A percentile compares a stretch with the other conserved stretches of the same genome.
phyloP scores from a whole-genome alignment of 2,113 vertebrate species.

The Rutilus rutilus region DNA sequence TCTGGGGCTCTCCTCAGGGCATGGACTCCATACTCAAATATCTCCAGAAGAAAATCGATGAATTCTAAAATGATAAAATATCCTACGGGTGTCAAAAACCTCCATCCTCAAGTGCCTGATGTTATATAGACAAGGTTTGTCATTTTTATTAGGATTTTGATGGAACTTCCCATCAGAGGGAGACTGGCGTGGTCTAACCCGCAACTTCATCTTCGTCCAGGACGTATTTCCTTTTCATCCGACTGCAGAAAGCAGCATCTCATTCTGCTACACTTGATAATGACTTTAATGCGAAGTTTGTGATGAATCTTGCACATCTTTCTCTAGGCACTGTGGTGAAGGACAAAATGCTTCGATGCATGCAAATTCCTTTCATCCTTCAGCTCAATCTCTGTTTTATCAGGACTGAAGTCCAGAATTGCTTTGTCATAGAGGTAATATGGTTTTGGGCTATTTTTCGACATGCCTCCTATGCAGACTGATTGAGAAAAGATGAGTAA shows the following conservation, averaged over 20 bases:
- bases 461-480: conserved; percentile 2
- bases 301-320: background rate
- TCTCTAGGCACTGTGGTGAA: conserved; percentile 4
- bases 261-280: background rate
- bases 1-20: conserved; percentile 95
- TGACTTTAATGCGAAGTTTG: conserved; percentile 4
- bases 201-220: conserved; percentile 17
- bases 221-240: background rate
- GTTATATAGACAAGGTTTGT: conserved; percentile 11
- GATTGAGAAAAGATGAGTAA: background rate
- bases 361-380: conserved; percentile 22
- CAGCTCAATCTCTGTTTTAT: conserved; percentile 1
- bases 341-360: background rate
- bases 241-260: conserved; percentile 11
- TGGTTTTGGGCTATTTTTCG: background rate
- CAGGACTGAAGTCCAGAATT: background rate
- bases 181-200: background rate
- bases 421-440: background rate
- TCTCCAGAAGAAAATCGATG: conserved; percentile 90
- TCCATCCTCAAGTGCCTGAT: conserved; percentile 54
- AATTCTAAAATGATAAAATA: conserved; percentile 77
- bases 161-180: background rate
- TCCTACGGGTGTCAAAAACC: background rate
- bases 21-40: conserved; percentile 95
- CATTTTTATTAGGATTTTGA: background rate